Base-by-base conservation (phyloP, 2,888 invertebrate genomes). In the Plagiodera versicolora region DNA sequence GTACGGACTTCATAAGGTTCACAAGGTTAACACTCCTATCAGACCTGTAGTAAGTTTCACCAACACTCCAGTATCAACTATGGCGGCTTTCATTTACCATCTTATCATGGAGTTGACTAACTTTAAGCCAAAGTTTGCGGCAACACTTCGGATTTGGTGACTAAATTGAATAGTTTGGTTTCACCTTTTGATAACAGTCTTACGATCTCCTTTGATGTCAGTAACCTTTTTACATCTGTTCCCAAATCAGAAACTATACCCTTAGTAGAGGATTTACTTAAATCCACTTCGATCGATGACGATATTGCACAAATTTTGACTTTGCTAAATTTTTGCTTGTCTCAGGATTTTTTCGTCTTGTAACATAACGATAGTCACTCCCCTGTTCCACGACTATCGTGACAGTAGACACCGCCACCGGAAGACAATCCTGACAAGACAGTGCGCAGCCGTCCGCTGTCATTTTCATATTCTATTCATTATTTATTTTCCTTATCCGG, bases 81-180 rank as follows among this genome's bases (percentile, higher is more conserved):
- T 24, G 11, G 14, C 50, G 17, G n/a, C 24, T n/a, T 50, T 50
- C 16, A 32, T 50, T 16, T 32, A 30, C n/a, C 19, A 50, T n/a
- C 16, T 50, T 24, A 50, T 50, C 24, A 20, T 24, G 28, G 50
- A 50, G 4, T 14, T 50, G 17, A 50, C 50, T 20, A 24, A 48
- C 24, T 48, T 48, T 17, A 18, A 24, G 20, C 49, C 50, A 11
- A 50, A 20, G 28, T 50, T n/a, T 50, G 9, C n/a, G 19, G 30
- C 28, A 50, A 50, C 16, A 50, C 24, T 30, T 16, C 14, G 28
- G 50, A 50, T 61, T 51, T 50, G n/a, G n/a, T 50, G 19, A 46
- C 46, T 3, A 46, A 46, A 46, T 16, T 46, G 19, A 46, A 46
- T 46, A 46, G 19, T 14, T 16, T 16, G 17, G 19, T 18, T 16